Evolutionary conservation across 2,888 invertebrate genomes (phyloP), one percentile per base, ranked within the genome.

Genomic region (Drosophila kuntzei): DNA sequence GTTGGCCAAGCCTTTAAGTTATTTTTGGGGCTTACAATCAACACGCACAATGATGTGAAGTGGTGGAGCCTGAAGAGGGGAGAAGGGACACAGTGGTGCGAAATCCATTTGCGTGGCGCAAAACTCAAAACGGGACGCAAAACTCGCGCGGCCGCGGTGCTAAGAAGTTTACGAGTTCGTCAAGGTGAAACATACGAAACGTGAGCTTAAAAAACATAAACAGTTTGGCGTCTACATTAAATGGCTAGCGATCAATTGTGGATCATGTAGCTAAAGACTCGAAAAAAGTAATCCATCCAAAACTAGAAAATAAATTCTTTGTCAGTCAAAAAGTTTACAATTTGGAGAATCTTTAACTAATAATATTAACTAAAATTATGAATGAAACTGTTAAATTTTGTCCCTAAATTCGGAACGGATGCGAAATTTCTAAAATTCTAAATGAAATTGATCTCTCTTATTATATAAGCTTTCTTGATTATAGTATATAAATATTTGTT

Each of bases 131-230:
- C 51, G 43, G n/a, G 16, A 22, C 49, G 54, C 54, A 58, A 54
- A 78, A 61, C 59, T 69, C 61, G 61, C 62, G 66, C 44, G n/a
- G n/a, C n/a, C n/a, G n/a, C 57, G 61, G 58, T 60, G 55, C 55
- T 62, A 75, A 20, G 62, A 58, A 61, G 54, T 79, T 79, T 74
- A 78, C 51, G 80, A 58, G 83, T 70, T 76, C 69, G 68, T 50
- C 46, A 63, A 65, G 69, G 64, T 71, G 60, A 76, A 63, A 67
- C 29, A 39, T 61, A 57, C 34, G 29, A 55, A 70, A 18, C 58
- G 76, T 50, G 49, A 46, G 36, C 47, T 58, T n/a, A 49, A 34
- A 71, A 73, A 41, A 44, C 18, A 22, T 34, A 32, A 34, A 27
- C 29, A 39, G 49, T 4, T 44, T 44, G 8, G 11, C 11, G 8